phyloP scores from a whole-genome alignment of 2,113 vertebrate species.

The Platichthys flesus region DNA sequence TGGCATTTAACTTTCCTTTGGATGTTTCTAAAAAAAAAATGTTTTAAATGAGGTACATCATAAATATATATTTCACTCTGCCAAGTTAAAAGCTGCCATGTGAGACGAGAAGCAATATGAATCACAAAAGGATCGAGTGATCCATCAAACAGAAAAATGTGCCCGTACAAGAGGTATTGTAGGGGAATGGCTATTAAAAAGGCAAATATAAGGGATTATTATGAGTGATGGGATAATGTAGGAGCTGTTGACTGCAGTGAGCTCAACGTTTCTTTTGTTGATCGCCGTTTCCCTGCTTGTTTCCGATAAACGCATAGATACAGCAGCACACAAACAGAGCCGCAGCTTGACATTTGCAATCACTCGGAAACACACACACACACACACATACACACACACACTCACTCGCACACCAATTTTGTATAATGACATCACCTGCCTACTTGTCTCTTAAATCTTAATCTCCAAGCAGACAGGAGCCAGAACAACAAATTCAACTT shows the following conservation, averaged over 20 bases:
- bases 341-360: not conserved
- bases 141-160: constrained; percentile 6
- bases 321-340: constrained; percentile 9
- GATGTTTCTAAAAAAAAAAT: not conserved
- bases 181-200: not conserved
- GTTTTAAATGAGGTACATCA: not conserved
- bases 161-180: not conserved
- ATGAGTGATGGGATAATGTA: constrained; percentile 25
- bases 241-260: not conserved
- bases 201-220: not conserved
- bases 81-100: constrained; percentile 63
- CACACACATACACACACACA: not conserved
- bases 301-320: constrained; percentile 63
- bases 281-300: constrained; percentile 38
- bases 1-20: not conserved
- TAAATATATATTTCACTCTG: not conserved
- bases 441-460: constrained; percentile 44
- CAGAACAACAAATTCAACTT: constrained; percentile 19
- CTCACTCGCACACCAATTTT: constrained; percentile 7
- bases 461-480: constrained; percentile 32
- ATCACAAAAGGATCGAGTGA: constrained; percentile 8
- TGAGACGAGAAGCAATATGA: constrained; percentile 41
- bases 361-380: constrained; percentile 7
- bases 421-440: constrained; percentile 38
- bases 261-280: constrained; percentile 2